phyloP scores from a whole-genome alignment of 2,797 vertebrate genomes.

The Nannoperca obscura region DNA sequence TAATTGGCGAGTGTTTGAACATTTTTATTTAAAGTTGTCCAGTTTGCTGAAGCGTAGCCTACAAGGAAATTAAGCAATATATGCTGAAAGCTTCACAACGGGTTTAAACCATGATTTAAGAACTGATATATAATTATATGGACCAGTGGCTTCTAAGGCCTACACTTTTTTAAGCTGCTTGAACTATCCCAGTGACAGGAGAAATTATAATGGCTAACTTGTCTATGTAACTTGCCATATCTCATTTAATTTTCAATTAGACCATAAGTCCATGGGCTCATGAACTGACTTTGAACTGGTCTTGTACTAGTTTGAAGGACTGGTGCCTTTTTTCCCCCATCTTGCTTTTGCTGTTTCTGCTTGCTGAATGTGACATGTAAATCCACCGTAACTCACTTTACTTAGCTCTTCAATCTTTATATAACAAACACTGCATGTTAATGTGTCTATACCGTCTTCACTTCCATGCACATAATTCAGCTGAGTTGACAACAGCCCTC shows the following conservation, averaged over 20 bases:
- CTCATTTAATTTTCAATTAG: not conserved
- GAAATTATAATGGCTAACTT: constrained; percentile 18
- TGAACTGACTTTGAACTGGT: not conserved
- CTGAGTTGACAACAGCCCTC: not conserved
- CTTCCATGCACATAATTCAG: too few species aligned
- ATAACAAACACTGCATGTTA: too few species aligned
- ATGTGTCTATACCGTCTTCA: too few species aligned
- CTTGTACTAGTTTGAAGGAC: not conserved
- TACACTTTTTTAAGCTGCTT: constrained; percentile 13
- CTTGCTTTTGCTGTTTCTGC: not conserved
- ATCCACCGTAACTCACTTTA: too few species aligned
- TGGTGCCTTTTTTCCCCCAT: not conserved
- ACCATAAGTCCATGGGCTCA: not conserved
- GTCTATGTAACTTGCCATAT: constrained; percentile 16
- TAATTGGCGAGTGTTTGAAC: constrained; percentile 1
- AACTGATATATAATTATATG: constrained; percentile 26
- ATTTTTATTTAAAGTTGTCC: not conserved
- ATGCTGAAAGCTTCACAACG: constrained; percentile 17
- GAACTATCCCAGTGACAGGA: not conserved
- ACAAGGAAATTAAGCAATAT: constrained; percentile 20
- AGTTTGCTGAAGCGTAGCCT: constrained; percentile 6
- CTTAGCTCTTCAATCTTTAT: too few species aligned
- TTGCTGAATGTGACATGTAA: not conserved
- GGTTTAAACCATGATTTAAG: constrained; percentile 15
- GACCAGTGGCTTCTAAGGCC: constrained; percentile 8